These are phyloP conservation scores for Clinocottus analis DNA, from an alignment of 2,113 vertebrate genomes.

Conservation along the genomic window DNA sequence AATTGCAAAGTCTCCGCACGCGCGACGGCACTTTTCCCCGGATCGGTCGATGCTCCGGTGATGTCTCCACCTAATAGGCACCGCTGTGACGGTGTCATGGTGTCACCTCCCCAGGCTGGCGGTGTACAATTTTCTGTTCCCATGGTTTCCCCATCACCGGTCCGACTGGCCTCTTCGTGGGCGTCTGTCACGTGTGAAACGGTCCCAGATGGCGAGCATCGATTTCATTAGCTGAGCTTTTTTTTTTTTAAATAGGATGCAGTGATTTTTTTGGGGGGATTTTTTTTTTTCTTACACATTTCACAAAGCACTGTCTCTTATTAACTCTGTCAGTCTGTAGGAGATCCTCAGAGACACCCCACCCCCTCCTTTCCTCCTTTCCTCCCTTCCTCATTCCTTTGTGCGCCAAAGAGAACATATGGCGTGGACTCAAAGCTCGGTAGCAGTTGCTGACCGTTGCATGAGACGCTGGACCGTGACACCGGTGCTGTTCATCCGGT, in stretches of 20 bases:
- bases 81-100: conserved; percentile 18
- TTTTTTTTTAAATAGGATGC: conserved; percentile 32
- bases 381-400: conserved; percentile 25
- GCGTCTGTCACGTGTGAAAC: conserved; percentile 43
- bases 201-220: conserved; percentile 64
- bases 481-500: conserved; percentile 31
- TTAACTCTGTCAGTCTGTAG: conserved; percentile 64
- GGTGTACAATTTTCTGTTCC: conserved; percentile 40
- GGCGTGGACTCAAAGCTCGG: conserved; percentile 40
- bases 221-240: conserved; percentile 63
- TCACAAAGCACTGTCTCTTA: conserved; percentile 55
- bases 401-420: conserved; percentile 59
- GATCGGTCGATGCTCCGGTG: background rate
- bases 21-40: background rate
- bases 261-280: no score
- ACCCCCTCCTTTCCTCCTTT: no score
- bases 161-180: conserved; percentile 46
- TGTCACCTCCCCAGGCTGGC: conserved; percentile 34
- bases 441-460: conserved; percentile 21
- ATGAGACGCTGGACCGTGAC: conserved; percentile 20
- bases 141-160: conserved; percentile 55
- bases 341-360: conserved; percentile 17
- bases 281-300: no score
- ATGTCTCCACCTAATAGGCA: conserved; percentile 45
- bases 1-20: background rate